Conservation (phyloP, 2,797 vertebrate species). For the Coendou prehensilis region DNA sequence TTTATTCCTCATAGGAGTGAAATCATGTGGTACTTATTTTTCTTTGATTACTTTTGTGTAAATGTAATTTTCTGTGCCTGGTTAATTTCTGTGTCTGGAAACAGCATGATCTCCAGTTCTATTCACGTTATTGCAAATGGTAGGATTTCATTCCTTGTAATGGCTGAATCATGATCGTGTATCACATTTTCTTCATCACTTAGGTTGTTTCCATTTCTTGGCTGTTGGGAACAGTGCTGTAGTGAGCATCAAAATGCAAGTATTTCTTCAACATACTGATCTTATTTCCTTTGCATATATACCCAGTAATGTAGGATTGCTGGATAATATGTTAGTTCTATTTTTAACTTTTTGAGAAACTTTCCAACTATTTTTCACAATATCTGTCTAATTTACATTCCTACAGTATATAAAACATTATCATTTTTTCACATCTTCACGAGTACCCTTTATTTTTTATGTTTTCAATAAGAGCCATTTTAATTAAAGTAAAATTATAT, state of each 20-base stretch:
- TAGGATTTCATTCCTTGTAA: not conserved
- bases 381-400: not conserved
- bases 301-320: not conserved
- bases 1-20: not conserved
- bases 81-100: not conserved
- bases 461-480: not conserved
- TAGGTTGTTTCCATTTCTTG: not conserved
- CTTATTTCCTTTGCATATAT: not conserved
- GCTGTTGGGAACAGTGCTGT: not conserved
- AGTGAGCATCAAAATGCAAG: not conserved
- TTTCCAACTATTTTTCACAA: not conserved
- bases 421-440: not conserved
- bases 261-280: not conserved
- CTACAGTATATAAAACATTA: not conserved
- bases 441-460: not conserved
- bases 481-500: not conserved
- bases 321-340: not conserved
- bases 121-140: not conserved
- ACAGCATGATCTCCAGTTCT: not conserved
- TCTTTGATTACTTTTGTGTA: not conserved
- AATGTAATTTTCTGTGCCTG: not conserved
- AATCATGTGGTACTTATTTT: not conserved
- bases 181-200: not conserved
- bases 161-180: not conserved
- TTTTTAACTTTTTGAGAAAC: not conserved